phyloP scores from a whole-genome alignment of 2,797 vertebrate genomes.

The Melanotaenia nigrans region DNA sequence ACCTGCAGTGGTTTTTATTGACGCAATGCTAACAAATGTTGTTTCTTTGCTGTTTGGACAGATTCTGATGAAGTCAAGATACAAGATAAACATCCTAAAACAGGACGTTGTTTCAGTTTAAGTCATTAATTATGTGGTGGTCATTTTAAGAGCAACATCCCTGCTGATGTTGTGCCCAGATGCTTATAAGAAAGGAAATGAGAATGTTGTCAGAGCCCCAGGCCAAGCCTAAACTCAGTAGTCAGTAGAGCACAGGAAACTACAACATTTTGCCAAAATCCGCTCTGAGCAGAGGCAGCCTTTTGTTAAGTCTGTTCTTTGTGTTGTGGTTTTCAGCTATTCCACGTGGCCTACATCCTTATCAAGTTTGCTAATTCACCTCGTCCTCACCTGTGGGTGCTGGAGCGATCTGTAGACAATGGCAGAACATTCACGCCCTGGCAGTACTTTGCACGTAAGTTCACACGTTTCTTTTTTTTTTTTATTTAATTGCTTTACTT shows the following conservation, averaged over 20 bases:
- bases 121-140: constrained; percentile 29
- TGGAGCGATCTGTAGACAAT: constrained; percentile 91
- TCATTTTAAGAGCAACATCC: constrained; percentile 15
- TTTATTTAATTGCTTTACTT: not conserved
- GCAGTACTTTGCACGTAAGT: constrained; percentile 98
- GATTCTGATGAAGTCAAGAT: constrained; percentile 14
- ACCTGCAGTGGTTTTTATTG: constrained; percentile 64
- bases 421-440: constrained; percentile 90
- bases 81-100: constrained; percentile 15
- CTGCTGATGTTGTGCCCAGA: constrained; percentile 22
- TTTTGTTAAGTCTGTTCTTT: constrained; percentile 64
- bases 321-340: constrained; percentile 84
- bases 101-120: constrained; percentile 17
- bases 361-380: constrained; percentile 97
- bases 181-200: constrained; percentile 51
- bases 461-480: constrained; percentile 19
- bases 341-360: constrained; percentile 93
- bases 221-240: constrained; percentile 37
- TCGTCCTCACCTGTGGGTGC: constrained; percentile 93
- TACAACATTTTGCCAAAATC: constrained; percentile 48
- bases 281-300: constrained; percentile 22
- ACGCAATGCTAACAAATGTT: constrained; percentile 42
- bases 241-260: constrained; percentile 56
- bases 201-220: constrained; percentile 47
- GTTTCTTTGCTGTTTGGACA: constrained; percentile 16